A percentile compares a stretch with the other conserved stretches of the same genome.
Evolutionary conservation across 2,797 vertebrate genomes (phyloP).

Genomic region (Neosilurus hyrtlii): DNA sequence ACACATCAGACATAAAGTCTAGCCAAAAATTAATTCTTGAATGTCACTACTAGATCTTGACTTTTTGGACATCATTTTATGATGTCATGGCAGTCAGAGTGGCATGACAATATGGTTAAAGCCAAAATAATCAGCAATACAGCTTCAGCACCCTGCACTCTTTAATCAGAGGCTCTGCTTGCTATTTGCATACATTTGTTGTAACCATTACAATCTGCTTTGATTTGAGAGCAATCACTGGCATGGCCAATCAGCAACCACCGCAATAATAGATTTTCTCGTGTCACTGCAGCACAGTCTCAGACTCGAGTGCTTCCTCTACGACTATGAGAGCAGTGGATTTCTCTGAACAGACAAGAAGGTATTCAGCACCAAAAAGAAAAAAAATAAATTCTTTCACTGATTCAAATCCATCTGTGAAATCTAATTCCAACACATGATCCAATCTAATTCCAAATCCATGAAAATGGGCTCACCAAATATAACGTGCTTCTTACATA

Average conservation of each 20-base stretch:
- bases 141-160: constrained; percentile 21
- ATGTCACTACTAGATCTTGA: background rate
- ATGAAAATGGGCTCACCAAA: constrained; percentile 16
- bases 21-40: background rate
- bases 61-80: constrained; percentile 5
- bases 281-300: constrained; percentile 11
- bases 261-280: constrained; percentile 19
- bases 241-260: constrained; percentile 58
- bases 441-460: constrained; percentile 48
- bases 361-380: background rate
- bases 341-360: background rate
- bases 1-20: constrained; percentile 7
- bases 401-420: constrained; percentile 42
- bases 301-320: constrained; percentile 1
- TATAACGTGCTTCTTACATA: background rate
- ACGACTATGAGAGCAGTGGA: background rate
- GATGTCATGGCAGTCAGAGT: constrained; percentile 13
- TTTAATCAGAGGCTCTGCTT: constrained; percentile 42
- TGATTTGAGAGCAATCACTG: constrained; percentile 63
- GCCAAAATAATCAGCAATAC: constrained; percentile 32
- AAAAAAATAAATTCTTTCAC: constrained; percentile 30
- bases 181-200: constrained; percentile 42
- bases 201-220: constrained; percentile 40
- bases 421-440: constrained; percentile 52
- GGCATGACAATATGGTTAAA: background rate